phyloP scores from a whole-genome alignment of 2,888 invertebrate genomes.

The Drosophila quinaria region DNA sequence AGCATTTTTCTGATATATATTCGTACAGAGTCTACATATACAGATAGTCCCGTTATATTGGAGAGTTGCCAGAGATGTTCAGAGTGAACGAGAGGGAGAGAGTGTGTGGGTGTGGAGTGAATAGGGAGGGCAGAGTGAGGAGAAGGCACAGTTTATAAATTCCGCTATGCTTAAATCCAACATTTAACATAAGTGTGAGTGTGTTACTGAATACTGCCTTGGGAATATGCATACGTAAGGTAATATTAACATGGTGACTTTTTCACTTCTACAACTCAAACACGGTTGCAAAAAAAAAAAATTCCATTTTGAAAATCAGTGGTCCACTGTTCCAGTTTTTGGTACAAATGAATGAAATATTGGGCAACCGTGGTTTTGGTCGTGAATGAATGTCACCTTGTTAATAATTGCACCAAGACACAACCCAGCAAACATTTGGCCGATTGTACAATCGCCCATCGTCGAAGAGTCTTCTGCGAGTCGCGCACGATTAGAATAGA shows the following conservation, averaged over 20 bases:
- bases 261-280: not conserved
- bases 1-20: slow-evolving; percentile 35
- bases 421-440: too few relatives aligned
- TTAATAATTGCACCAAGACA: not conserved
- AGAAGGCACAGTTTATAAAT: slow-evolving; percentile 65
- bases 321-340: not conserved
- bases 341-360: not conserved
- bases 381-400: not conserved
- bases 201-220: not conserved
- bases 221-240: not conserved
- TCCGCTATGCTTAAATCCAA: slow-evolving; percentile 45
- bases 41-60: slow-evolving; percentile 12
- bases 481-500: too few relatives aligned
- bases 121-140: not conserved
- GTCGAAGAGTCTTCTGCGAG: too few relatives aligned
- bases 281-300: too few relatives aligned
- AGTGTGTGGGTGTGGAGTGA: not conserved
- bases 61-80: slow-evolving; percentile 4
- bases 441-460: too few relatives aligned
- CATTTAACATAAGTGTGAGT: slow-evolving; percentile 24
- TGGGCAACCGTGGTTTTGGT: not conserved
- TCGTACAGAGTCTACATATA: slow-evolving; percentile 16
- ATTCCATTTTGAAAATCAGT: too few relatives aligned
- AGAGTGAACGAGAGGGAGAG: not conserved
- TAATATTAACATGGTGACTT: not conserved